Base-by-base conservation (phyloP, 2,888 invertebrate genomes). In the Dynastes hyllus region DNA sequence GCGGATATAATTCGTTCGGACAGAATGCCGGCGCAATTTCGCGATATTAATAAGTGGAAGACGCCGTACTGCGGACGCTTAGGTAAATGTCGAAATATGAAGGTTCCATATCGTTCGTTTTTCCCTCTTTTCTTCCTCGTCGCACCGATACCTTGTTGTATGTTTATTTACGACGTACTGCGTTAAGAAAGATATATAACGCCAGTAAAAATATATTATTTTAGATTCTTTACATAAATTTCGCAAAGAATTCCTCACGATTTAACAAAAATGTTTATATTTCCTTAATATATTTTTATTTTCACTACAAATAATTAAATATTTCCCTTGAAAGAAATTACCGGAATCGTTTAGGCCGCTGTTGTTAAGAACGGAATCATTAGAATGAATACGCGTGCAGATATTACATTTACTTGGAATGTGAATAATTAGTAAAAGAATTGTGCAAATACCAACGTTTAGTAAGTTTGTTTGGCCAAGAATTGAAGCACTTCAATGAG, bases 1-100 rank as follows among this genome's bases (percentile, higher is more conserved):
- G 22, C 55, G 55, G 8, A 55, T 55, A 55, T 55, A 55, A 55
- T 55, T 55, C 55, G 16, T 55, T 55, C 55, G 55, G 22, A 16
- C 22, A 55, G 16, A 55, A 55, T 16, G 22, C 22, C 55, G 16
- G 22, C 22, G 55, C 22, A 55, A 55, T 55, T 55, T 16, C 22
- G 22, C 16, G 55, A 55, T 55, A 55, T 55, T 55, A 55, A 55
- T 55, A 55, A 55, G 55, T 22, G 22, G 55, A 55, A 55, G 55
- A 55, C 16, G 16, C 55, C 22, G 55, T 32, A 32, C 22, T 16
- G 22, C 55, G 55, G n/a, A 55, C 4, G 55, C 55, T 22, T 55
- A 55, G 8, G 55, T 55, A 55, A 55, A 55, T 16, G 3, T 8
- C 55, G 22, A 55, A 55, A 55, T 16, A 55, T 22, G 55, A 16